phyloP scores from a whole-genome alignment of 2,113 vertebrate genomes.

The Xiphorhynchus elegans region DNA sequence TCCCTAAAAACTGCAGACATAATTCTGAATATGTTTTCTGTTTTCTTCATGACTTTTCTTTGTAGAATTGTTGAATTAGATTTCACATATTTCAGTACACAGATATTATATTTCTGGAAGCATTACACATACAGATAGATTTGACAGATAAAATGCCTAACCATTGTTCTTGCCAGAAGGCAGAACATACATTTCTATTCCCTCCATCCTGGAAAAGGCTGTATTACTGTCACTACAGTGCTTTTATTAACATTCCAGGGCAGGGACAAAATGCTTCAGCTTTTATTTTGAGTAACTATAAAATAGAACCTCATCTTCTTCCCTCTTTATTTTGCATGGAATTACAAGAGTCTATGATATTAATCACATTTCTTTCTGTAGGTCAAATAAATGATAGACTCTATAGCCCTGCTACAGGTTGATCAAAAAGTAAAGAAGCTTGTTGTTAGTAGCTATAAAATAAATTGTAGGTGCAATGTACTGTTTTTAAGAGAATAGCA shows the following conservation, averaged over 20 bases:
- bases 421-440: not conserved
- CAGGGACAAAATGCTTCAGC: not conserved
- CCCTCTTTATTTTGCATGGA: not conserved
- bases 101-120: not conserved
- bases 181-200: not conserved
- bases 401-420: not conserved
- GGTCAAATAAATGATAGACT: not conserved
- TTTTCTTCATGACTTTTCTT: not conserved
- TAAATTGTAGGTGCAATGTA: not conserved
- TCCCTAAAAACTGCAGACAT: not conserved
- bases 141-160: not conserved
- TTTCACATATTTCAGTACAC: not conserved
- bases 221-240: slow-evolving; percentile 17
- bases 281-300: not conserved
- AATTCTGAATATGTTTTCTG: not conserved
- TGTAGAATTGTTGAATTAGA: not conserved
- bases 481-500: not conserved
- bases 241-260: slow-evolving; percentile 28
- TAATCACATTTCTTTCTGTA: not conserved
- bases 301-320: not conserved
- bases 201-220: not conserved
- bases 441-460: not conserved
- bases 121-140: not conserved
- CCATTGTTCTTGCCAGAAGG: slow-evolving; percentile 22
- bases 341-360: not conserved